Conservation (phyloP, 2,113 vertebrate genomes). For the Forbesichthys agassizii region DNA sequence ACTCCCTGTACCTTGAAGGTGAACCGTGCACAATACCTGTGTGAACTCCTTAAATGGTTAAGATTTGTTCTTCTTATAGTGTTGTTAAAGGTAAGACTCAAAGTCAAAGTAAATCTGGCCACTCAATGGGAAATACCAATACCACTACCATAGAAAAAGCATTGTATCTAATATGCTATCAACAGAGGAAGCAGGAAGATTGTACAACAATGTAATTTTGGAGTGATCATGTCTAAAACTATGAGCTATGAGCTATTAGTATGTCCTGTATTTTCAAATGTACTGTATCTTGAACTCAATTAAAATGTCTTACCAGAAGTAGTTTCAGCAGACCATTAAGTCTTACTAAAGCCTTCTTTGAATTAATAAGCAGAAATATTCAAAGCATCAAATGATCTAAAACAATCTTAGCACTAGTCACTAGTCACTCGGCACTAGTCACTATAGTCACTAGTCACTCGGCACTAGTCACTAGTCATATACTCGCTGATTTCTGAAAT, state of each 20-base stretch:
- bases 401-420: too few relatives aligned
- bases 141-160: not conserved
- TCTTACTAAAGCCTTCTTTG: too few relatives aligned
- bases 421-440: too few relatives aligned
- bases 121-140: constrained; percentile 30
- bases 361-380: too few relatives aligned
- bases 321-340: too few relatives aligned
- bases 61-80: constrained; percentile 48
- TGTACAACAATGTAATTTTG: constrained; percentile 1
- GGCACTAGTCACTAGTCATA: too few relatives aligned
- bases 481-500: too few relatives aligned
- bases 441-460: too few relatives aligned
- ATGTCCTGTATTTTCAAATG: constrained; percentile 28
- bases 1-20: constrained; percentile 69
- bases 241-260: too few relatives aligned
- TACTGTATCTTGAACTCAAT: constrained; percentile 21
- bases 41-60: constrained; percentile 60
- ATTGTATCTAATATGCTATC: constrained; percentile 28
- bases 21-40: constrained; percentile 49
- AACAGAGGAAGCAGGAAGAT: constrained; percentile 26
- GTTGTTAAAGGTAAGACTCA: constrained; percentile 53
- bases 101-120: constrained; percentile 32
- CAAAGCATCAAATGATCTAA: too few relatives aligned
- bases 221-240: constrained; percentile 2
- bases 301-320: too few relatives aligned